These are phyloP conservation scores for Oscheius sp. DNA, from an alignment of 1,140 invertebrate species.

Conservation along the genomic window DNA sequence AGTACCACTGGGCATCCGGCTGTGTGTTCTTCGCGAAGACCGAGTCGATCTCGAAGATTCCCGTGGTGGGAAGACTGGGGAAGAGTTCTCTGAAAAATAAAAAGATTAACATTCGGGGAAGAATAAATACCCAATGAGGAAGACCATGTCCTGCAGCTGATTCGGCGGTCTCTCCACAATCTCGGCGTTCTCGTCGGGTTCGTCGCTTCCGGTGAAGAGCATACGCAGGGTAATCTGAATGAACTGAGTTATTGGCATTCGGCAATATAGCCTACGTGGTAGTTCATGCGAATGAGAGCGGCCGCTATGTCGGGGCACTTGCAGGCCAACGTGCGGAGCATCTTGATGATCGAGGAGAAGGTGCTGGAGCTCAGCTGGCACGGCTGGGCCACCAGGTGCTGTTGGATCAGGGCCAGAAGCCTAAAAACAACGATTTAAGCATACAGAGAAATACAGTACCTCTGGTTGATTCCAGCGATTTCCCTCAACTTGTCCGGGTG, in stretches of 20 bases:
- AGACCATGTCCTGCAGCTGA: conserved; percentile 54
- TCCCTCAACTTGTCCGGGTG: conserved; percentile 85
- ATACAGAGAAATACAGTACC: conserved; percentile 37
- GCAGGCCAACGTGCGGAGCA: conserved; percentile 48
- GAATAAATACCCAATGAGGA: conserved; percentile 45
- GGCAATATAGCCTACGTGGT: neutral
- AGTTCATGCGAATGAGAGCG: conserved; percentile 47
- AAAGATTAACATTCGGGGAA: neutral
- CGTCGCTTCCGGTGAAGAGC: conserved; percentile 49
- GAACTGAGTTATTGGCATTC: neutral
- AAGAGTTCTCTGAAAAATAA: conserved; percentile 52
- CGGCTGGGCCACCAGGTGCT: conserved; percentile 48
- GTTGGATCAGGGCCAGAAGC: conserved; percentile 6
- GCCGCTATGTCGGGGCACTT: conserved; percentile 51
- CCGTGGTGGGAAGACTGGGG: conserved; percentile 49
- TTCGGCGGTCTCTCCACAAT: conserved; percentile 46
- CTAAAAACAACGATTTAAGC: neutral
- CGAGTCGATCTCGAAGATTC: conserved; percentile 45
- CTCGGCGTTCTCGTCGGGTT: conserved; percentile 34
- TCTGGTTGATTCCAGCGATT: conserved; percentile 84
- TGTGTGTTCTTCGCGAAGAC: conserved; percentile 21
- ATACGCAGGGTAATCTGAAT: conserved; percentile 46
- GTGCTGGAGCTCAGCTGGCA: conserved; percentile 48
- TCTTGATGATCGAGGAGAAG: conserved; percentile 52
- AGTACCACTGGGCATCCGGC: conserved; percentile 16